phyloP scores from a whole-genome alignment of 2,888 invertebrate genomes.

The Drosophila prolongata region DNA sequence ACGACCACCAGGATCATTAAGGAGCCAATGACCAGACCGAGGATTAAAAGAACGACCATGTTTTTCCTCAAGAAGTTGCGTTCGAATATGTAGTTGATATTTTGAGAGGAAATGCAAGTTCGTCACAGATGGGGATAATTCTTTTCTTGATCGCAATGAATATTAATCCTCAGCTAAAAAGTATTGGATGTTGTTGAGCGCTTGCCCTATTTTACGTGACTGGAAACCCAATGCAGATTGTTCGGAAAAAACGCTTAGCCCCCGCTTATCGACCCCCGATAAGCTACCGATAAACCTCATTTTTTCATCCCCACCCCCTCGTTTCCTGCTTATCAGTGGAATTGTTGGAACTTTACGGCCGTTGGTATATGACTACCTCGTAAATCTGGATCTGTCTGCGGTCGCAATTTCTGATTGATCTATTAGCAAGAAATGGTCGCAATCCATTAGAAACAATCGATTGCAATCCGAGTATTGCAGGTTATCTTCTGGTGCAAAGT shows the following conservation, averaged over 20 bases:
- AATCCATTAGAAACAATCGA: conserved; percentile 8
- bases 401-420: conserved; percentile 31
- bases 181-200: not conserved
- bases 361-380: conserved; percentile 28
- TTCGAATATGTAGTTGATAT: too few species aligned
- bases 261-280: conserved; percentile 23
- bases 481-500: conserved; percentile 30
- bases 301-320: not conserved
- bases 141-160: too few species aligned
- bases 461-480: not conserved
- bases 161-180: not conserved
- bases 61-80: conserved; percentile 8
- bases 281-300: conserved; percentile 23
- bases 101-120: too few species aligned
- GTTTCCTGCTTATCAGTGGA: conserved; percentile 15
- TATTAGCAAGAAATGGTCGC: conserved; percentile 16
- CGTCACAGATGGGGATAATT: too few species aligned
- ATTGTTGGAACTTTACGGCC: conserved; percentile 3
- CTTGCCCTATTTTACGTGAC: conserved; percentile 48
- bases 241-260: not conserved
- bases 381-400: conserved; percentile 48
- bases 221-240: conserved; percentile 26
- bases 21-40: conserved; percentile 54
- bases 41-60: conserved; percentile 57
- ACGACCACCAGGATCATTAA: conserved; percentile 57